Base-by-base conservation (phyloP, 2,797 vertebrate genomes). In the Amazona finschi region DNA sequence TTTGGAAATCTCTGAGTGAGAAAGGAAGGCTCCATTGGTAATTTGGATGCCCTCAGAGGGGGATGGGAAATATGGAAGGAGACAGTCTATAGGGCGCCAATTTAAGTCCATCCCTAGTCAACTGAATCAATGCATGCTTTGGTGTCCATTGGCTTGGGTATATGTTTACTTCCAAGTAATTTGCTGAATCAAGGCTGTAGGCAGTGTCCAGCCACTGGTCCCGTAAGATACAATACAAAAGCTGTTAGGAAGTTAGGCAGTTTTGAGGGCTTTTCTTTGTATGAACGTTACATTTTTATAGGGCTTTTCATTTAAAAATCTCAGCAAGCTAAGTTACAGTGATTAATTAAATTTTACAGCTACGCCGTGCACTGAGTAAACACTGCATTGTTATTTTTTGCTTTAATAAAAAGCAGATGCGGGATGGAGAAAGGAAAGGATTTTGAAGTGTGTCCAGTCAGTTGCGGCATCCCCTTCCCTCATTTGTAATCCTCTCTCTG, bases 271-370 rank as follows among this genome's bases (percentile, higher is more conserved):
- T 61, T 95, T 93, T 84, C 70, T 94, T 95, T 61, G 75, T 70
- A 41, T 78, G 69, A 89, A 85, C 71, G 52, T 93, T 38, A 33
- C 11, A 43, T 79, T 92, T 92, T 96, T 95, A 94, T 87, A 58
- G 89, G 49, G 12, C 22, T 94, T 95, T 93, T 94, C 36, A 85
- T 73, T 95, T 85, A 79, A 93, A 85, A 89, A 88, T 82, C 75
- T 87, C 90, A 94, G 92, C 86, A 95, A 90, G 64, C 86, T 81
- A 81, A 93, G 93, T 57, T 93, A 69, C 61, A 85, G 43, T 58
- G 78, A 95, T 93, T 90, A 96, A 96, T 97, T 95, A 95, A 92
- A 89, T 90, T 95, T 96, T 96, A 96, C 81, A 89, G 81, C 84
- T 85, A 90, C 81, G 27, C 72, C 62, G 30, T 83, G 78, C 84